phyloP scores from a whole-genome alignment of 2,797 vertebrate genomes.

The Thunnus albacares region DNA sequence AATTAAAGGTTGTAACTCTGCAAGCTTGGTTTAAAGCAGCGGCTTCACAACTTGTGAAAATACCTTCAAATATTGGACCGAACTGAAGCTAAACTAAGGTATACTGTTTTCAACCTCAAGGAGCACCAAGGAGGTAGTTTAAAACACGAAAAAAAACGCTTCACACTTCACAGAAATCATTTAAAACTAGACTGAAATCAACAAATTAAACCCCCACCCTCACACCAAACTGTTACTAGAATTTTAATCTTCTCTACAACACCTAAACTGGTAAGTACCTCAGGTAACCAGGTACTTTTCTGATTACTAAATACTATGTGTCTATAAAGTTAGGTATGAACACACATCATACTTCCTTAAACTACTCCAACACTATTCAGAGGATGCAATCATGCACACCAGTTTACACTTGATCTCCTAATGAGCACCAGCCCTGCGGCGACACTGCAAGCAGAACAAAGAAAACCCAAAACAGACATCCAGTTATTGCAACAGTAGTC shows the following conservation, averaged over 20 bases:
- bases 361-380: background rate
- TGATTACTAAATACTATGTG: background rate
- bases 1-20: conserved; percentile 44
- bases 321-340: background rate
- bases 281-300: background rate
- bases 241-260: too few relatives aligned
- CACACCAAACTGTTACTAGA: too few relatives aligned
- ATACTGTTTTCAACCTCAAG: background rate
- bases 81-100: background rate
- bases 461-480: background rate
- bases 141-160: too few relatives aligned
- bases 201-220: background rate
- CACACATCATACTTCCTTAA: background rate
- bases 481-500: conserved; percentile 5
- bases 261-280: too few relatives aligned
- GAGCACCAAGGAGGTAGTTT: background rate
- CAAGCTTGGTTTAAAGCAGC: conserved; percentile 20
- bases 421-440: conserved; percentile 25
- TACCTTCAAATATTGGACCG: conserved; percentile 3
- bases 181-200: background rate
- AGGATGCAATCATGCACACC: conserved; percentile 24
- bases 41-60: conserved; percentile 16
- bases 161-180: background rate
- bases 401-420: conserved; percentile 21
- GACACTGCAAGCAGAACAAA: background rate